phyloP scores from a whole-genome alignment of 2,888 invertebrate genomes.

The Eubasilissa splendida region DNA sequence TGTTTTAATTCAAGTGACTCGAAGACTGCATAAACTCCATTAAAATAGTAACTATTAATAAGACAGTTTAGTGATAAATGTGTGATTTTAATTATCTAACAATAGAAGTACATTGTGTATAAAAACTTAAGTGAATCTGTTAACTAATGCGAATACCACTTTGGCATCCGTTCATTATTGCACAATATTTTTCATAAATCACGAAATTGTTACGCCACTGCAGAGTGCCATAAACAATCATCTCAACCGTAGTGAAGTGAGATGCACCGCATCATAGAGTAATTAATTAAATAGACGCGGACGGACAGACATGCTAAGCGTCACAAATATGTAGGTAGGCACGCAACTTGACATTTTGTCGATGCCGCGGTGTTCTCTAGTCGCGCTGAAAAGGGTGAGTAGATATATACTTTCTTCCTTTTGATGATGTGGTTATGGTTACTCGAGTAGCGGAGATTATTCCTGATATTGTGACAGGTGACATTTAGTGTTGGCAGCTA shows the following conservation, averaged over 20 bases:
- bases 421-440: neutral
- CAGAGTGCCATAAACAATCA: neutral
- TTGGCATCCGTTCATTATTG: too few species aligned
- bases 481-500: constrained; percentile 3
- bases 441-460: neutral
- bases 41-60: too few species aligned
- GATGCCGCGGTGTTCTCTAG: neutral
- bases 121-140: too few species aligned
- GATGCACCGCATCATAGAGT: neutral
- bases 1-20: too few species aligned
- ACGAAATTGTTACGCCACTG: constrained; percentile 7
- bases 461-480: constrained; percentile 10
- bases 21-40: too few species aligned
- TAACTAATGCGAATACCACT: too few species aligned
- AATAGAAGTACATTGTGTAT: too few species aligned
- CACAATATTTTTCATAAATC: too few species aligned
- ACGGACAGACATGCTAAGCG: neutral
- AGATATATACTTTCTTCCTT: neutral
- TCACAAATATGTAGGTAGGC: neutral
- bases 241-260: constrained; percentile 20
- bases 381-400: neutral
- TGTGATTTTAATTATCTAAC: too few species aligned
- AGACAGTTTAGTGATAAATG: too few species aligned
- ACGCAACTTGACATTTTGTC: neutral
- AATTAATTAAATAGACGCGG: constrained; percentile 23